Evolutionary conservation across 2,888 invertebrate species (phyloP).

Genomic region (Bembecia ichneumoniformis): DNA sequence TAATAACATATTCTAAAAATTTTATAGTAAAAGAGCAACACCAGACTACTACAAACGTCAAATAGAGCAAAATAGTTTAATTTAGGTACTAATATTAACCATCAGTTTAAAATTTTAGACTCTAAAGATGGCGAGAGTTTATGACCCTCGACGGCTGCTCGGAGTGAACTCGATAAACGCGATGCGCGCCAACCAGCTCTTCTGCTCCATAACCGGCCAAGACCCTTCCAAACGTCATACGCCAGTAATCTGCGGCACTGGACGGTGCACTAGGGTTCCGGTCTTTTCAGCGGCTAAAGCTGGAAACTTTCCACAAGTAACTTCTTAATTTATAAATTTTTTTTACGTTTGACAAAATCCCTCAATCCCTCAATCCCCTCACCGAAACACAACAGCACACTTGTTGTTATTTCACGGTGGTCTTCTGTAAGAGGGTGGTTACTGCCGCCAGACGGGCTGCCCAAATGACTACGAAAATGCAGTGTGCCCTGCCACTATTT

Average conservation of each 20-base stretch:
- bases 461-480: no score
- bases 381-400: no score
- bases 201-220: conserved; percentile 35
- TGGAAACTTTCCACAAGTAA: conserved; percentile 37
- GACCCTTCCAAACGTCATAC: conserved; percentile 30
- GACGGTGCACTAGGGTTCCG: conserved; percentile 52
- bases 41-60: no score
- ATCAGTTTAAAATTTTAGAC: conserved; percentile 25
- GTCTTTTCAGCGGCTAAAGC: conserved; percentile 47
- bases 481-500: no score
- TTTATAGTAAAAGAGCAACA: not conserved
- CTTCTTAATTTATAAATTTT: not conserved
- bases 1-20: no score
- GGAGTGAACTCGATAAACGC: conserved; percentile 54
- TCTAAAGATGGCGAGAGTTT: conserved; percentile 28
- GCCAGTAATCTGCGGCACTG: conserved; percentile 51
- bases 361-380: no score
- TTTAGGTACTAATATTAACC: not conserved
- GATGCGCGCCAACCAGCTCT: conserved; percentile 61
- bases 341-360: no score
- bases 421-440: no score
- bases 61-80: not conserved
- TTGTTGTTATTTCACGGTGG: no score
- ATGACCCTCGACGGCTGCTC: conserved; percentile 43
- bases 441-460: no score